Base-by-base conservation (phyloP, 2,888 invertebrate species). In the Caenorhabditis becei region DNA sequence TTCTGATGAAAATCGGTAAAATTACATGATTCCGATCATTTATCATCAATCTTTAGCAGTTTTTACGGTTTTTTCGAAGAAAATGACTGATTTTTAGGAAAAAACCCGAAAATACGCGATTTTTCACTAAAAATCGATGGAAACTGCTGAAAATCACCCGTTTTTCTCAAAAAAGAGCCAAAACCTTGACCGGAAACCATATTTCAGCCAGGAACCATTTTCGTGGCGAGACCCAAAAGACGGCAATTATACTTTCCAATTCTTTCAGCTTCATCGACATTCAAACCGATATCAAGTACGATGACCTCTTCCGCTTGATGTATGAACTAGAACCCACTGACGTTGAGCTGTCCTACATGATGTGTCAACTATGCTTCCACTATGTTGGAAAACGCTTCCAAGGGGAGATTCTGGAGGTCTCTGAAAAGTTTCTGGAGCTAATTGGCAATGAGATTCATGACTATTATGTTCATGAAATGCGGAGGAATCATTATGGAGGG, bases 401-500 rank as follows among this genome's bases (percentile, higher is more conserved):
- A n/a, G n/a, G n/a, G n/a, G n/a, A n/a, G 65, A 54, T 72, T 44
- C 49, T 71, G 32, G 51, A 63, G 4, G 44, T 62, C 1, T 32
- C 53, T 0, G 72, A 79, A 4, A 63, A 26, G n/a, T 80, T 77
- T 28, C 44, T 65, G 2, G 69, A 83, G 26, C 20, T 44, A 10
- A 41, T 83, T 14, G 78, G 77, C 7, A 37, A 71, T 62, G 83
- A 83, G 62, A n/a, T 83, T 16, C 83, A 83, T 44, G 37, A 72
- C 3, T 83, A 80, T 23, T 83, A 83, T 66, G 35, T 63, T 2
- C 53, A 67, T 35, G 63, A 80, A 0, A 18, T 69, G 51, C 70
- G 59, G 28, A 41, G 26, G 28, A 54, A 72, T 1, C 69, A 80
- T n/a, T 85, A 85, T 63, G 70, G 74, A 0, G 67, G 35, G 16